Evolutionary conservation across 2,797 vertebrate species (phyloP), one percentile per base, ranked within the genome.

Genomic region (Choloepus didactylus): DNA sequence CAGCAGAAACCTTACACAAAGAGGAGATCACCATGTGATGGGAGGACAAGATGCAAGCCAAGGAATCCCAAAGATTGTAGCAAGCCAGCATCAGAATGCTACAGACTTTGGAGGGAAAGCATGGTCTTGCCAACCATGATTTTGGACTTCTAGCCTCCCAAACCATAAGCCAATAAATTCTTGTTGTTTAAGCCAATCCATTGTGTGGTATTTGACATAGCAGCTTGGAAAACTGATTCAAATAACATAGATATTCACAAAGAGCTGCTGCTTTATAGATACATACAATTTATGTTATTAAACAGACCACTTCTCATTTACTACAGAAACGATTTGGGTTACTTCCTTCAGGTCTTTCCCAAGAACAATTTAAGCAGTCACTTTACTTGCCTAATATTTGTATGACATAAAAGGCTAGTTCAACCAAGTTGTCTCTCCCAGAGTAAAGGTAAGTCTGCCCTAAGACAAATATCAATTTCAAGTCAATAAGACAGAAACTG

Each of bases 381-480:
- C 3, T 11, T 83, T 92, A 54, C 29, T 73, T 93, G 56, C 31
- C 27, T 83, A 46, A 69, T 8, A 89, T 77, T 64, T 51, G 1
- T 23, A 21, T 46, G 60, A 66, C 10, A 62, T 87, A 66, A 70
- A 77, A 64, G 38, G 29, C 9, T 76, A 9, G 25, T 67, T 70
- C 31, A 41, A n/a, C 23, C 38, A 75, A 62, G 6, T 66, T 51
- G 25, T 64, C 11, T 9, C 6, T 87, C 21, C 46, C 46, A 81
- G 27, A 94, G 87, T 46, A 73, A 73, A 95, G n/a, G n/a, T 75
- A 88, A 66, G 10, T 60, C 14, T 91, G 7, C 46, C 60, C 23
- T 27, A 9, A 80, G 29, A 77, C 12, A 66, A 79, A 72, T 49
- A 87, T 31, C 77, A 69, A 79, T 73, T 35, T 73, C 16, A 15